phyloP scores from a whole-genome alignment of 2,113 vertebrate species.

The Noturus placidus region DNA sequence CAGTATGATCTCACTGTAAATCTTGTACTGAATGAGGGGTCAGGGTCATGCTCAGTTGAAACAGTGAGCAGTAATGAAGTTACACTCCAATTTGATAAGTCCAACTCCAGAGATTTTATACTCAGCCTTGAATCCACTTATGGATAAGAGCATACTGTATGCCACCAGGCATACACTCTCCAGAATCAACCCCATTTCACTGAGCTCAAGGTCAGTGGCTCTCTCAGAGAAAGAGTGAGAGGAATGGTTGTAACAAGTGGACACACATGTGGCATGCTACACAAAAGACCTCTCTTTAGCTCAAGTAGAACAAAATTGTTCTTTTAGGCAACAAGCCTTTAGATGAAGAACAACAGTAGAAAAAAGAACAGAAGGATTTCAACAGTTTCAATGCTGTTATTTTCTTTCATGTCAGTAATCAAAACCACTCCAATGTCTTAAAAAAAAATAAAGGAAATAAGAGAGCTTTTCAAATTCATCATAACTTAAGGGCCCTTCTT shows the following conservation, averaged over 20 bases:
- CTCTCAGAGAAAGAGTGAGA: background rate
- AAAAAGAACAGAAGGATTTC: background rate
- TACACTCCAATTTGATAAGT: background rate
- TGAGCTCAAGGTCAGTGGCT: constrained; percentile 12
- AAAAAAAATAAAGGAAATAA: background rate
- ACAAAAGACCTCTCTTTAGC: background rate
- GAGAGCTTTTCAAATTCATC: background rate
- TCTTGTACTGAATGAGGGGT: background rate
- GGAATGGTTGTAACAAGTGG: background rate
- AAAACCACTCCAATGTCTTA: background rate
- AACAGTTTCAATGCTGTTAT: background rate
- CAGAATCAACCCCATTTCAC: background rate
- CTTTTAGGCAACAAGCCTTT: background rate
- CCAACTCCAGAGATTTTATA: background rate
- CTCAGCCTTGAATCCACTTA: constrained; percentile 7
- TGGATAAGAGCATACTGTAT: background rate
- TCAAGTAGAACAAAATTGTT: background rate
- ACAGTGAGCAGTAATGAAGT: background rate
- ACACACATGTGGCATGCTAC: background rate
- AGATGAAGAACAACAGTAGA: background rate
- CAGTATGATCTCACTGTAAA: background rate
- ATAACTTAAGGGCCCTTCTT: background rate
- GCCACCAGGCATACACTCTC: background rate
- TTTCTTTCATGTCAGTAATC: background rate
- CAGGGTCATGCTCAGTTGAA: background rate